Conservation (phyloP, 2,888 invertebrate species). For the Timema cristinae region DNA sequence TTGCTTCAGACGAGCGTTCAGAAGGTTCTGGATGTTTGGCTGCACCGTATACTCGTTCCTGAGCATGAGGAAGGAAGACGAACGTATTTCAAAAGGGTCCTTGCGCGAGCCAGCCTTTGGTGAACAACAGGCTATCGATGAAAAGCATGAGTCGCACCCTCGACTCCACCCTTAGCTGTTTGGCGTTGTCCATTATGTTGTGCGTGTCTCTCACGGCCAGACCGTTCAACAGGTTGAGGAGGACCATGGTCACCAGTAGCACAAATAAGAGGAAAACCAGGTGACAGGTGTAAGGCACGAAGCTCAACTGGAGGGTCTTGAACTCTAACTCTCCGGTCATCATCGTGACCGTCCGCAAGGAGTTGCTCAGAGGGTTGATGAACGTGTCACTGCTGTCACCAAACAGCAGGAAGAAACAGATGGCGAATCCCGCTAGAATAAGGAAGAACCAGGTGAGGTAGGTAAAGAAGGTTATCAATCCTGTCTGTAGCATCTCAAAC, state of each 20-base stretch:
- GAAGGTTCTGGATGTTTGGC: too few relatives aligned
- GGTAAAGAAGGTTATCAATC: neutral
- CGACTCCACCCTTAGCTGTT: constrained; percentile 7
- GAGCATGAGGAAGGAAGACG: too few relatives aligned
- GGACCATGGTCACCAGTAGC: neutral
- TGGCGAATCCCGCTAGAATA: constrained; percentile 9
- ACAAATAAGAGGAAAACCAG: constrained; percentile 5
- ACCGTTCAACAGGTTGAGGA: constrained; percentile 11
- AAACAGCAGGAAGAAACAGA: constrained; percentile 2
- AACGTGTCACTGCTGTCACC: neutral
- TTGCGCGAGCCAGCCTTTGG: too few relatives aligned
- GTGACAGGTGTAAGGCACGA: constrained; percentile 1
- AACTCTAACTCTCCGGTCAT: constrained; percentile 14
- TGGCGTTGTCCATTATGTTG: neutral
- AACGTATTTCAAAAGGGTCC: too few relatives aligned
- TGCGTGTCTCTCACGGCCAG: constrained; percentile 14
- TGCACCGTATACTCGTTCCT: too few relatives aligned
- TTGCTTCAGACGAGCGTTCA: too few relatives aligned
- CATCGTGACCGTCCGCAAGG: neutral
- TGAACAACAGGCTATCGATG: neutral
- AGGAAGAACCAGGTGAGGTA: constrained; percentile 10
- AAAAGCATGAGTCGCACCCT: constrained; percentile 3
- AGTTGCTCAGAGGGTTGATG: neutral
- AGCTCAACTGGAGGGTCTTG: neutral
- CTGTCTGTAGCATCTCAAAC: constrained; percentile 10